Conservation (phyloP, 2,797 vertebrate genomes). For the Odontamblyopus lacepedii region DNA sequence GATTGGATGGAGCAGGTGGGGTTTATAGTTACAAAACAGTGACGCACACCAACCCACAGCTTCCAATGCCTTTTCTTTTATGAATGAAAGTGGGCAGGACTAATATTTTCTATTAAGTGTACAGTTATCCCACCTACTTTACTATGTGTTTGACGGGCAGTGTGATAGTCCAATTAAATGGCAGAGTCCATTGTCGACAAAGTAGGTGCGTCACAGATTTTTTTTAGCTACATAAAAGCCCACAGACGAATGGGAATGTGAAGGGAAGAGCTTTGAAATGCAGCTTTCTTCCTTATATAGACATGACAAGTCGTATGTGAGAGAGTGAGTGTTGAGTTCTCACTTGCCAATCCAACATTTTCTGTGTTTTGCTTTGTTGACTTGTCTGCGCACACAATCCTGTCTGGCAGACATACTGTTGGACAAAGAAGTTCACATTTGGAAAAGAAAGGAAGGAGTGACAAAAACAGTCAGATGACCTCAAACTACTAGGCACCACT, state of each 20-base stretch:
- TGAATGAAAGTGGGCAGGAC: constrained; percentile 49
- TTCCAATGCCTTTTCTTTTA: constrained; percentile 26
- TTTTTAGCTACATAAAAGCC: constrained; percentile 44
- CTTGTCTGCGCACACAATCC: constrained; percentile 20
- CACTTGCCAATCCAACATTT: constrained; percentile 32
- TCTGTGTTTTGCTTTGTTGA: constrained; percentile 20
- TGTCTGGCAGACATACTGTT: constrained; percentile 24
- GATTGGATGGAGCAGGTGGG: constrained; percentile 39
- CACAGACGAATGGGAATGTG: constrained; percentile 54
- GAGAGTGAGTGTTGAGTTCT: constrained; percentile 15
- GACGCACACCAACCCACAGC: constrained; percentile 60
- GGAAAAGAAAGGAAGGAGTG: neutral
- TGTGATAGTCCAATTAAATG: constrained; percentile 59
- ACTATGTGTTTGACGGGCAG: constrained; percentile 56
- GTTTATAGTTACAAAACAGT: constrained; percentile 56
- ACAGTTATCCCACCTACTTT: constrained; percentile 34
- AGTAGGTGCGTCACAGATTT: constrained; percentile 63
- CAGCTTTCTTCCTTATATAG: constrained; percentile 69
- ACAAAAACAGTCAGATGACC: constrained; percentile 2
- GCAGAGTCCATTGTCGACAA: constrained; percentile 29
- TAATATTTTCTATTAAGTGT: constrained; percentile 55
- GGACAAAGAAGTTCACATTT: constrained; percentile 15
- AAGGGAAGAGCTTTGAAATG: constrained; percentile 47
- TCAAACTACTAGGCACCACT: constrained; percentile 3
- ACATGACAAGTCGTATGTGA: constrained; percentile 40